Percentiles rank a stretch among this genome's conserved stretches.
phyloP scores from a whole-genome alignment of 1,140 invertebrate species.

The Drosophila pseudoobscura region DNA sequence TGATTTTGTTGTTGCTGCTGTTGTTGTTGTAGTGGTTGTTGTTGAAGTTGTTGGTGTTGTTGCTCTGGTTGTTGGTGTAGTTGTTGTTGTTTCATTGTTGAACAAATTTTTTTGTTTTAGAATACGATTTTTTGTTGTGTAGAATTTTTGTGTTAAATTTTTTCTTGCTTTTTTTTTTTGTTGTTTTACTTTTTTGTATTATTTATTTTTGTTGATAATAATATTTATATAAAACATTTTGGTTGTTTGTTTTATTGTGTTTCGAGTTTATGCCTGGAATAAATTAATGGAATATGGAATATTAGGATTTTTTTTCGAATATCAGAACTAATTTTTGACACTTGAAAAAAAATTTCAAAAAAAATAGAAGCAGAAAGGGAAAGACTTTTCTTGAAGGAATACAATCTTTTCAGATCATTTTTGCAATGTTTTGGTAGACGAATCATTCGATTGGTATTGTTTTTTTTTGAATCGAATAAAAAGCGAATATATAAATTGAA shows the following conservation, averaged over 20 bases:
- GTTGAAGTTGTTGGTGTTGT: slow-evolving; percentile 36
- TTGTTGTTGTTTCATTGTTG: slow-evolving; percentile 60
- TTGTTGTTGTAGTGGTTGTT: slow-evolving; percentile 17
- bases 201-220: slow-evolving; percentile 38
- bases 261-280: slow-evolving; percentile 70
- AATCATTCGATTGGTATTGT: no score
- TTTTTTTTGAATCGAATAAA: no score
- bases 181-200: slow-evolving; percentile 19
- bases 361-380: slow-evolving; percentile 13
- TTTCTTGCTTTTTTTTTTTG: slow-evolving; percentile 16
- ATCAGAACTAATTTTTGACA: slow-evolving; percentile 31
- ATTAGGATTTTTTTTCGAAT: slow-evolving; percentile 6
- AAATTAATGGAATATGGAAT: slow-evolving; percentile 4
- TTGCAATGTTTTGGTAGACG: no score
- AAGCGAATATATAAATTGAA: no score
- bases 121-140: slow-evolving; percentile 13
- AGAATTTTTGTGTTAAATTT: slow-evolving; percentile 28
- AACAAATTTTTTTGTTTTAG: slow-evolving; percentile 33
- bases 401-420: no score
- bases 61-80: slow-evolving; percentile 40
- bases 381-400: no score
- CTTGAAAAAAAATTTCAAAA: slow-evolving; percentile 33
- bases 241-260: slow-evolving; percentile 52
- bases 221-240: slow-evolving; percentile 75
- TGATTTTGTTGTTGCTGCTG: slow-evolving; percentile 29